Evolutionary conservation across 1,140 invertebrate genomes (phyloP).

Genomic region (Archivesica marissinica): DNA sequence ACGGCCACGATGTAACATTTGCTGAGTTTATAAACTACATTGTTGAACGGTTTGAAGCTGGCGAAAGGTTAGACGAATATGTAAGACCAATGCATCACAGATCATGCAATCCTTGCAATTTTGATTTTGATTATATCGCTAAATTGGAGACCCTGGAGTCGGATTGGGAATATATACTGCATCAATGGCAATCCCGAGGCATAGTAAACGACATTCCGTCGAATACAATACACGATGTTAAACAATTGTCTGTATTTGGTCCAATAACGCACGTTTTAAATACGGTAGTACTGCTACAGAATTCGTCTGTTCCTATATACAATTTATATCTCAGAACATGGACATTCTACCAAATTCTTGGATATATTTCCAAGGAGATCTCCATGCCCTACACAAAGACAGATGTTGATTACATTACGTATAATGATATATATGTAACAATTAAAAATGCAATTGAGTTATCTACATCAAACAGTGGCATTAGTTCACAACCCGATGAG

Average conservation of each 20-base stretch:
- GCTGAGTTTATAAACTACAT: conserved; percentile 9
- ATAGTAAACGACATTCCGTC: not conserved
- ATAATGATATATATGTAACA: not conserved
- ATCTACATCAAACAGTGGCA: not conserved
- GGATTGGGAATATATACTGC: not conserved
- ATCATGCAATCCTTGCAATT: conserved; percentile 1
- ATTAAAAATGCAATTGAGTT: conserved; percentile 3
- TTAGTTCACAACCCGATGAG: not conserved
- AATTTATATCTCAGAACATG: not conserved
- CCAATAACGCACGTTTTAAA: not conserved
- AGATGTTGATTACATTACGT: not conserved
- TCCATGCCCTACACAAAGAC: conserved; percentile 1
- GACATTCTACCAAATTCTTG: conserved; percentile 1
- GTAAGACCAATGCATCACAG: not conserved
- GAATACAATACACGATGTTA: not conserved
- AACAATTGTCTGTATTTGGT: not conserved
- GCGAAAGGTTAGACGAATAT: not conserved
- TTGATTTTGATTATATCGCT: not conserved
- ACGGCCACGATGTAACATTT: conserved; percentile 27
- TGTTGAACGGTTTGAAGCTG: not conserved
- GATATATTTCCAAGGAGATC: conserved; percentile 6
- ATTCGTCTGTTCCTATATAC: not conserved
- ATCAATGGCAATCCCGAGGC: not conserved
- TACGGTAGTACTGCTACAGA: not conserved
- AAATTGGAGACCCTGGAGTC: conserved; percentile 8